Base-by-base conservation (phyloP, 1,140 invertebrate genomes). In the Tyrophagus putrescentiae region DNA sequence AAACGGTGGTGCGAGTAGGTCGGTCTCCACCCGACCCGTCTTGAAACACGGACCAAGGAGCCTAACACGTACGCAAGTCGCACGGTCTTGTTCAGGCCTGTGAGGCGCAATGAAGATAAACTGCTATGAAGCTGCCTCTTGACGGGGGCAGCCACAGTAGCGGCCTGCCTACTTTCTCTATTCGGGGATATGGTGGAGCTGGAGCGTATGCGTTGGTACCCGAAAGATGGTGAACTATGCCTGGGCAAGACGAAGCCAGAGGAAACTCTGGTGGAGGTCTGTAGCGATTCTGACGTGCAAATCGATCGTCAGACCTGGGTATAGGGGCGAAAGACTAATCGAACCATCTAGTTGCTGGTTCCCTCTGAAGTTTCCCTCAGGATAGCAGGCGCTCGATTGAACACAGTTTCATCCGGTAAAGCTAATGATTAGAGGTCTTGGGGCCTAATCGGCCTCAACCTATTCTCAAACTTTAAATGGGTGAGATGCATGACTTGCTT, bases 1-100 rank as follows among this genome's bases (percentile, higher is more conserved):
- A 18, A 28, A 25, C 6, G 9, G 42, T 58, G 29, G 29, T 13
- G 13, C n/a, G n/a, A n/a, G n/a, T n/a, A 58, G 48, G 11, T 58
- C 57, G 48, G 42, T 58, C 21, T 34, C 44, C 45, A 64, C 27
- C 34, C 34, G 61, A 61, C 83, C 84, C 84, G 84, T 87, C 85
- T 87, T 85, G 84, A 86, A 87, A 86, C 83, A 87, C 83, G 83
- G 84, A 86, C 84, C 84, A 87, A 85, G 83, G 83, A 85, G 84
- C 86, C 80, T 82, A 84, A 77, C 81, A 79, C 80, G 77, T 82
- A 73, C 77, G 83, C 84, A n/a, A n/a, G n/a, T 63, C 63, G 27
- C 13, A 39, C 36, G n/a, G 13, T 39, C n/a, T 13, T 13, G 13
- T 39, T n/a, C 13, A 13, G 36, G 13, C 13, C 36, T 39, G 13